Conservation (phyloP, 2,888 invertebrate genomes). For the Sericinus montela region DNA sequence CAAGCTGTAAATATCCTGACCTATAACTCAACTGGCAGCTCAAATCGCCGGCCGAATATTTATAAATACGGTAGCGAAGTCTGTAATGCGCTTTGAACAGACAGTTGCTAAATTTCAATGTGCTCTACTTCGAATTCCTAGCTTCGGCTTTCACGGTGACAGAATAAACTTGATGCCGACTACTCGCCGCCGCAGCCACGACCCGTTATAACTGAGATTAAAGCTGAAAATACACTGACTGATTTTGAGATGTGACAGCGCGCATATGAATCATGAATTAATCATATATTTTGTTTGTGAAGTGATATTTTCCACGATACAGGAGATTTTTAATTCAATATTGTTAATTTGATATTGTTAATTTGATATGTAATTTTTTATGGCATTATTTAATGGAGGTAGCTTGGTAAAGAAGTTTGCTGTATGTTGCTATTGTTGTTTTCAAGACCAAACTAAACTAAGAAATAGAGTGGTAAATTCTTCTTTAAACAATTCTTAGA, state of each 20-base stretch:
- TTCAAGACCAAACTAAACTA: no score
- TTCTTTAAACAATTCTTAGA: no score
- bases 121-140: constrained; percentile 65
- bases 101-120: constrained; percentile 78
- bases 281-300: constrained; percentile 8
- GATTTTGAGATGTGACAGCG: constrained; percentile 16
- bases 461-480: no score
- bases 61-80: constrained; percentile 68
- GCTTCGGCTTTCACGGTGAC: constrained; percentile 54
- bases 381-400: no score
- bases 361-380: no score
- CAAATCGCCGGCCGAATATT: constrained; percentile 63
- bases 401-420: no score
- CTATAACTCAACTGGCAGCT: constrained; percentile 53
- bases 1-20: constrained; percentile 56
- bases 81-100: constrained; percentile 64
- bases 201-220: constrained; percentile 29
- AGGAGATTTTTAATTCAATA: background rate
- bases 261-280: constrained; percentile 16
- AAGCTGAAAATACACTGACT: constrained; percentile 21
- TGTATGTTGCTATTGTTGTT: no score
- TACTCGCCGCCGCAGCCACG: constrained; percentile 27
- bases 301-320: constrained; percentile 4
- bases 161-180: constrained; percentile 45
- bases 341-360: background rate